These are phyloP conservation scores for Phoxinus dragarum DNA, from an alignment of 2,797 vertebrate genomes.

Conservation along the genomic window DNA sequence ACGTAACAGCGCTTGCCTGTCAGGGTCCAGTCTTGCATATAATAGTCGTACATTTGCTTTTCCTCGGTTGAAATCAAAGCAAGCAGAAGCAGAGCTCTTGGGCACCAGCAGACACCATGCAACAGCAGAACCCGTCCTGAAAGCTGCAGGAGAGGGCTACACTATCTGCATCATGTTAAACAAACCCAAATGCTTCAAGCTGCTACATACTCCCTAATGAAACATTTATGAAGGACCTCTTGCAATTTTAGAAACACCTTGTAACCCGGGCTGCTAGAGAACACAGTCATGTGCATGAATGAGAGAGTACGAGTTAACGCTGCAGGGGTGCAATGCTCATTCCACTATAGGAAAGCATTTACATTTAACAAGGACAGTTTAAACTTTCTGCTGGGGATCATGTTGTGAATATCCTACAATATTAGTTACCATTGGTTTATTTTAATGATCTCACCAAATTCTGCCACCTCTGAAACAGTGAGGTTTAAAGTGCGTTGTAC, in stretches of 20 bases:
- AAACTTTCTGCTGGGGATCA: not conserved
- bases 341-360: slow-evolving; percentile 7
- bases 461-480: slow-evolving; percentile 4
- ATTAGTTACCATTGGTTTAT: slow-evolving; percentile 9
- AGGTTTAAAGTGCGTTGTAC: not conserved
- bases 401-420: not conserved
- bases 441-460: not conserved
- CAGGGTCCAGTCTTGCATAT: slow-evolving; percentile 47
- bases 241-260: slow-evolving; percentile 83
- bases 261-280: slow-evolving; percentile 72
- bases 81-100: slow-evolving; percentile 53
- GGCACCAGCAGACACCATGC: slow-evolving; percentile 70
- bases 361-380: slow-evolving; percentile 22
- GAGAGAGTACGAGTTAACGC: slow-evolving; percentile 40
- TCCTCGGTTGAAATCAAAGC: slow-evolving; percentile 77
- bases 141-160: slow-evolving; percentile 73
- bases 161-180: slow-evolving; percentile 80
- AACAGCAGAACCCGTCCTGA: slow-evolving; percentile 67
- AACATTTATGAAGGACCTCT: slow-evolving; percentile 82
- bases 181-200: slow-evolving; percentile 83
- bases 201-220: slow-evolving; percentile 81
- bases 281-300: slow-evolving; percentile 54
- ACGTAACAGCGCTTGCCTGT: slow-evolving; percentile 38
- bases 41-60: slow-evolving; percentile 62
- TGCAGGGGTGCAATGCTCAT: slow-evolving; percentile 2